phyloP scores from a whole-genome alignment of 2,113 vertebrate species.

The Callospermophilus lateralis region DNA sequence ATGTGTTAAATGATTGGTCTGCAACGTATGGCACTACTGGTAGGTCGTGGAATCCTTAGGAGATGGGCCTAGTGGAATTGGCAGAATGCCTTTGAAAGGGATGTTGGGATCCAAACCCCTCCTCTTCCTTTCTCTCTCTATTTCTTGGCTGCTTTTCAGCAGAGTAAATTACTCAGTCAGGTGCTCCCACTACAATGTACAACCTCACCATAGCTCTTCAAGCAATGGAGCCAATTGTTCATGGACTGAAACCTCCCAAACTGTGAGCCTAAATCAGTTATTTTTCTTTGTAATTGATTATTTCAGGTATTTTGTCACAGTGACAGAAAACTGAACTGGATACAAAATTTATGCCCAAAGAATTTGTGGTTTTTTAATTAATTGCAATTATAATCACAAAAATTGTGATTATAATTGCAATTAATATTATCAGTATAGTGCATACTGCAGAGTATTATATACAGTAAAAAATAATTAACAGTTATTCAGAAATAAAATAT shows the following conservation, averaged over 20 bases:
- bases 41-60: background rate
- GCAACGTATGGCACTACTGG: background rate
- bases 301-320: background rate
- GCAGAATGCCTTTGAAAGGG: no score
- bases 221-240: background rate
- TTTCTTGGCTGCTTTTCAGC: background rate
- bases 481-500: background rate
- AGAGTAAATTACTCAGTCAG: background rate
- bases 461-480: background rate
- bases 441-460: background rate
- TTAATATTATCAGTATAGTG: background rate
- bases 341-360: background rate
- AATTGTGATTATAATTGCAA: background rate
- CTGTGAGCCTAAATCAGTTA: no score
- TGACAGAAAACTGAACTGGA: background rate
- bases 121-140: background rate
- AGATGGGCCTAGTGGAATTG: background rate
- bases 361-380: no score
- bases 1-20: background rate
- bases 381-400: no score
- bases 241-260: background rate
- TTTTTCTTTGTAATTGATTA: background rate
- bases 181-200: no score
- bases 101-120: accelerated
- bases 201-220: no score